Conservation (phyloP, 2,797 vertebrate genomes). For the Xenopus petersii region DNA sequence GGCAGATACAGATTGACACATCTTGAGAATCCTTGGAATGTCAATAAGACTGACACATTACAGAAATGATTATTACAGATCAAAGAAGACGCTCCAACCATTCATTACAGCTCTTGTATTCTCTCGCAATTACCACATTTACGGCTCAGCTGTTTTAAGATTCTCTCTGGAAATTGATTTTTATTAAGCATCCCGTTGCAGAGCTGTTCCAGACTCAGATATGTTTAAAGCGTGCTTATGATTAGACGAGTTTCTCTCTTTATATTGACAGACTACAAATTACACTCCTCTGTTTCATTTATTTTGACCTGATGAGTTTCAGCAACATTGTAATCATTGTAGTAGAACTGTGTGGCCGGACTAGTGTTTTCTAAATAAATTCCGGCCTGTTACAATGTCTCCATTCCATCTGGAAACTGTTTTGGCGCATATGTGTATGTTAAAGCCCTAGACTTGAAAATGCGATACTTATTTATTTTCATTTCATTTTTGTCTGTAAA, state of each 20-base stretch:
- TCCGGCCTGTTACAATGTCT: too few species aligned
- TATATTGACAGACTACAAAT: not conserved
- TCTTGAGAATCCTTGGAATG: slow-evolving; percentile 44
- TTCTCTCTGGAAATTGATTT: slow-evolving; percentile 37
- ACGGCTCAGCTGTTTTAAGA: slow-evolving; percentile 3
- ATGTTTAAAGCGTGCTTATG: not conserved
- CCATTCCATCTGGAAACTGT: too few species aligned
- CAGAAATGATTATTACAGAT: slow-evolving; percentile 42
- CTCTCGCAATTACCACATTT: slow-evolving; percentile 21
- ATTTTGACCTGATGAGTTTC: too few species aligned
- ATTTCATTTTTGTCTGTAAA: too few species aligned
- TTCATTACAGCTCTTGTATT: slow-evolving; percentile 20
- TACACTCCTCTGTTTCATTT: not conserved
- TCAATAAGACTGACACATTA: slow-evolving; percentile 47
- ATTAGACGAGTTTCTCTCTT: not conserved
- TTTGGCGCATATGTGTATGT: too few species aligned
- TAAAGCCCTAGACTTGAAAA: too few species aligned
- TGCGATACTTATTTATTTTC: too few species aligned
- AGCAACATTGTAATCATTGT: too few species aligned
- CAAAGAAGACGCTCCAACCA: slow-evolving; percentile 31
- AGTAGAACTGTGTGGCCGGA: too few species aligned
- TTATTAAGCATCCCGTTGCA: slow-evolving; percentile 6
- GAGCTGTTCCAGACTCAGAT: not conserved
- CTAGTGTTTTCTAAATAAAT: too few species aligned
- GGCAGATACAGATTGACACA: slow-evolving; percentile 48